Evolutionary conservation across 2,113 vertebrate species (phyloP).

Genomic region (Poeciliopsis turrubarensis): DNA sequence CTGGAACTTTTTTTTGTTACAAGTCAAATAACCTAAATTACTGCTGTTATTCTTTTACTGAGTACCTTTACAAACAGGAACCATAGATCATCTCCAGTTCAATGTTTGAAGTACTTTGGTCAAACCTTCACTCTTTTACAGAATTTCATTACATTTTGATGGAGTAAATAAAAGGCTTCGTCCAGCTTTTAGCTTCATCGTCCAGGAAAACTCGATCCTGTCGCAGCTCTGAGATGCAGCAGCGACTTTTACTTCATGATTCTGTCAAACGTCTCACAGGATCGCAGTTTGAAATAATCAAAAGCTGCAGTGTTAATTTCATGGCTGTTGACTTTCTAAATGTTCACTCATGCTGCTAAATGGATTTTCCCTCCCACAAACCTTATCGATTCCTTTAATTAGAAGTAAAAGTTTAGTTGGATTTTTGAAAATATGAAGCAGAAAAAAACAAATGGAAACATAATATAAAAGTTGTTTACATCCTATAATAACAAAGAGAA

Average conservation of each 20-base stretch:
- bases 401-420: no score
- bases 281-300: not conserved
- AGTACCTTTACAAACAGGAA: no score
- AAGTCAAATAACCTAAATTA: no score
- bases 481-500: no score
- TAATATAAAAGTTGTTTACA: no score
- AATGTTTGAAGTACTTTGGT: no score
- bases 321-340: conserved; percentile 14
- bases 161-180: not conserved
- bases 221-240: not conserved
- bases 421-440: not conserved
- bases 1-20: no score
- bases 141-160: no score
- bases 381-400: not conserved
- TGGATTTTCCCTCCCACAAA: not conserved
- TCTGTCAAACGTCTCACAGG: not conserved
- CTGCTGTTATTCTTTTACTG: no score
- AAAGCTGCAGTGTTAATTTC: not conserved
- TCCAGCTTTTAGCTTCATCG: no score
- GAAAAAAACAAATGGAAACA: not conserved
- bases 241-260: not conserved
- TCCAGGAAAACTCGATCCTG: not conserved
- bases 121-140: no score
- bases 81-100: no score
- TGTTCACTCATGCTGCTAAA: not conserved